Evolutionary conservation across 2,888 invertebrate species (phyloP).

Genomic region (Hirtodrosophila alboralis): DNA sequence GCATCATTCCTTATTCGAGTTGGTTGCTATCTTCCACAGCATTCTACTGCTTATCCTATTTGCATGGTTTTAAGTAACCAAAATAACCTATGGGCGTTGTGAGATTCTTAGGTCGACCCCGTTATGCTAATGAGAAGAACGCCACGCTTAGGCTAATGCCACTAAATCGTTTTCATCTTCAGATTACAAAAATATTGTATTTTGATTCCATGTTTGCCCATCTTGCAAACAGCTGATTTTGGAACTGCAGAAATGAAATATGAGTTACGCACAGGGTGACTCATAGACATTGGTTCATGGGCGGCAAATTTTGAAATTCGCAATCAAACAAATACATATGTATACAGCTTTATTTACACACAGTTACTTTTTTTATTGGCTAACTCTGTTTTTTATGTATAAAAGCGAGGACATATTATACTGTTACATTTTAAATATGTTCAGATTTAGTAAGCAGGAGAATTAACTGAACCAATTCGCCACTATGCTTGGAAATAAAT

Average conservation of each 20-base stretch:
- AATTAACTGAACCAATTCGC: neutral
- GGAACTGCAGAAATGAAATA: neutral
- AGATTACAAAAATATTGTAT: conserved; percentile 42
- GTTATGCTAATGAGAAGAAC: too few species aligned
- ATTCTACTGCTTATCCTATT: too few species aligned
- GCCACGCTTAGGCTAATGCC: too few species aligned
- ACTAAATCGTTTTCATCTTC: conserved; percentile 30
- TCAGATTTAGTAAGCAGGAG: neutral
- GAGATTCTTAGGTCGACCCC: too few species aligned
- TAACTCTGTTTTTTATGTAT: neutral
- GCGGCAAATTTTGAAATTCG: conserved; percentile 31
- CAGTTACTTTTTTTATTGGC: too few species aligned
- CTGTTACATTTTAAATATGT: neutral
- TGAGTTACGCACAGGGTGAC: conserved; percentile 39
- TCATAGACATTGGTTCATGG: neutral
- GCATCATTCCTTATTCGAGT: conserved; percentile 61
- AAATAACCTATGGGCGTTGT: too few species aligned
- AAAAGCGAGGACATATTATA: neutral
- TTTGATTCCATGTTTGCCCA: conserved; percentile 42
- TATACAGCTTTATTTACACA: neutral
- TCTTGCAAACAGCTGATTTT: conserved; percentile 56
- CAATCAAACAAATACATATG: neutral
- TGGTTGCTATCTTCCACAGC: conserved; percentile 39
- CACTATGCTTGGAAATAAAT: conserved; percentile 4
- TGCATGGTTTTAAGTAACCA: too few species aligned